These are phyloP conservation scores for Acridotheres tristis DNA, from an alignment of 2,797 vertebrate species.

Conservation along the genomic window DNA sequence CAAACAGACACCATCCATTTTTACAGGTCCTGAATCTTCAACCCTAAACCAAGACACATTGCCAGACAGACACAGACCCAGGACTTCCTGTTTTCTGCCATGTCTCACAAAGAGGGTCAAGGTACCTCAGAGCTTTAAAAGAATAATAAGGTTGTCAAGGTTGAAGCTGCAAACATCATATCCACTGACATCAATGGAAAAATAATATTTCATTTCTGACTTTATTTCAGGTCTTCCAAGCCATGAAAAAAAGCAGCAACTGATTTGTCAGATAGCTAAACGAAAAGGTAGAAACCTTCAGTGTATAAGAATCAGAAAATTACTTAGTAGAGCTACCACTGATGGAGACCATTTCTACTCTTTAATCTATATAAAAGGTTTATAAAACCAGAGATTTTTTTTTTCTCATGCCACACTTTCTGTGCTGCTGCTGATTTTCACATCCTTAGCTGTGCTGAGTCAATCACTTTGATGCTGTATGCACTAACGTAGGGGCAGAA, in stretches of 20 bases:
- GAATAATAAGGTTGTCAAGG: background rate
- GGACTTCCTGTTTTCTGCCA: background rate
- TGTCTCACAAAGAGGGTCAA: background rate
- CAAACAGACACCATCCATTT: background rate
- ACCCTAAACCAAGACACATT: no score
- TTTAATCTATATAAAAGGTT: background rate
- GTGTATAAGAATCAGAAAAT: background rate
- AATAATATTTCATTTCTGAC: background rate
- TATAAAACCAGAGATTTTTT: background rate
- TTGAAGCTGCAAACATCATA: background rate
- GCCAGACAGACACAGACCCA: background rate
- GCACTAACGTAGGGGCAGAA: background rate
- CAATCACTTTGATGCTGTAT: background rate
- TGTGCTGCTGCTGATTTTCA: background rate
- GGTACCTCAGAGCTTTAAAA: background rate
- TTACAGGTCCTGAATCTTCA: background rate
- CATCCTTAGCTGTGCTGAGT: background rate
- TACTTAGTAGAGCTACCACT: background rate
- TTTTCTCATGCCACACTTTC: background rate
- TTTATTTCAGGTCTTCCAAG: background rate
- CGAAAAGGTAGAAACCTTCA: background rate
- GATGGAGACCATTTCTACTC: background rate
- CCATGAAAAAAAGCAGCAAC: background rate
- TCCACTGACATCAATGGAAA: background rate
- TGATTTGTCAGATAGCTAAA: background rate